A percentile compares a stretch with the other conserved stretches of the same genome.
These are phyloP conservation scores for Dryadula phaetusa DNA, from an alignment of 2,888 invertebrate genomes.

Conservation along the genomic window DNA sequence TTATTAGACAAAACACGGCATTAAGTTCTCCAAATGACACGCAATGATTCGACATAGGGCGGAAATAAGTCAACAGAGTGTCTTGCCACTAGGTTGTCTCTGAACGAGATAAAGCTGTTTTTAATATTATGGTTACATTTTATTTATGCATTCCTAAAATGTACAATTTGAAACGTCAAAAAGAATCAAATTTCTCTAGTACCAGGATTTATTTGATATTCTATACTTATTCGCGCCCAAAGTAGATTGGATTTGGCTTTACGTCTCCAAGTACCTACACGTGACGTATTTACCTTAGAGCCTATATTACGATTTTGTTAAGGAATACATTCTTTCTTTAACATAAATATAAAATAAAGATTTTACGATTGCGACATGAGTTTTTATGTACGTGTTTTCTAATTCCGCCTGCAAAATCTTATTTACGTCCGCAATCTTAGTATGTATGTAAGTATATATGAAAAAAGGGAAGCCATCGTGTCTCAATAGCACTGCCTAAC, in stretches of 20 bases:
- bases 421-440: background rate
- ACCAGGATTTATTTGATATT: constrained; percentile 67
- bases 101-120: too few relatives aligned
- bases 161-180: background rate
- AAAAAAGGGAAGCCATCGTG: too few relatives aligned
- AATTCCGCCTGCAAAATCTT: background rate
- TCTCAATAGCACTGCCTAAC: too few relatives aligned
- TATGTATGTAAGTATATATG: too few relatives aligned
- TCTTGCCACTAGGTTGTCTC: too few relatives aligned
- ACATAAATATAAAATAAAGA: constrained; percentile 12
- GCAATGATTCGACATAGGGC: too few relatives aligned
- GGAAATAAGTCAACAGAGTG: too few relatives aligned
- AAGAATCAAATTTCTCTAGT: constrained; percentile 46
- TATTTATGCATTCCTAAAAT: background rate
- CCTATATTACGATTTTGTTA: constrained; percentile 37
- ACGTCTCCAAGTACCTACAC: constrained; percentile 55
- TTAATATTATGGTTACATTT: too few relatives aligned
- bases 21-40: too few relatives aligned
- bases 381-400: constrained; percentile 4
- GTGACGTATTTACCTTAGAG: constrained; percentile 42
- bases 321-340: constrained; percentile 23
- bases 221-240: constrained; percentile 62
- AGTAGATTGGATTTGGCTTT: constrained; percentile 65
- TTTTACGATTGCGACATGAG: constrained; percentile 17
- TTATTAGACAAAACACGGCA: too few relatives aligned